A percentile compares a stretch with the other conserved stretches of the same genome.
Conservation (phyloP, 2,797 vertebrate genomes). For the Clamator glandarius region DNA sequence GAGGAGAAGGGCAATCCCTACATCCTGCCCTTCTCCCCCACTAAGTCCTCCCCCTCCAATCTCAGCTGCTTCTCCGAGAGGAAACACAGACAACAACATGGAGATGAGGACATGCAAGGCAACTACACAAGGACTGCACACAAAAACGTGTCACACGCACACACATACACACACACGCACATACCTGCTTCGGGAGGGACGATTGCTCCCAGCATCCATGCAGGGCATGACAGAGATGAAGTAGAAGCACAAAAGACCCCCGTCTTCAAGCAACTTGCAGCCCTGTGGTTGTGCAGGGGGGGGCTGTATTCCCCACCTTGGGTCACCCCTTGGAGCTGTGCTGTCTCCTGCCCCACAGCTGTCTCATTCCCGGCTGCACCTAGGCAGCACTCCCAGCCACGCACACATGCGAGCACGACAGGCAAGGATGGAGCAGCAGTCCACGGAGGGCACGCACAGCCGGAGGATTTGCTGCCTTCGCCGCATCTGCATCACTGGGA, state of each 20-base stretch:
- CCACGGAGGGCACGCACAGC: conserved; percentile 40
- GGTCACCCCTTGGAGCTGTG: conserved; percentile 19
- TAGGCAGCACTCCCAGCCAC: conserved; percentile 19
- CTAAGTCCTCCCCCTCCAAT: neutral
- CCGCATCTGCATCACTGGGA: conserved; percentile 64
- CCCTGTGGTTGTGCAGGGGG: neutral
- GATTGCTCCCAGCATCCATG: conserved; percentile 6
- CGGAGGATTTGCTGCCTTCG: conserved; percentile 62
- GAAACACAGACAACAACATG: neutral
- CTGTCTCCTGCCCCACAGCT: conserved; percentile 37
- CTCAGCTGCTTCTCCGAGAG: conserved; percentile 10
- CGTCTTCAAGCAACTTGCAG: conserved; percentile 19
- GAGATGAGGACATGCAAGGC: conserved; percentile 22
- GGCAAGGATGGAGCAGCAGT: conserved; percentile 43
- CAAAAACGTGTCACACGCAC: neutral
- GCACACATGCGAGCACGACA: neutral
- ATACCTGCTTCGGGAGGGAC: conserved; percentile 45
- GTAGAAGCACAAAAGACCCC: neutral
- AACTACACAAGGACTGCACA: conserved; percentile 30
- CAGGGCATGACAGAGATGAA: conserved; percentile 9
- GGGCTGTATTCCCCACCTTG: neutral
- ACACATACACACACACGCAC: neutral
- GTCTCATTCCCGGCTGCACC: conserved; percentile 54
- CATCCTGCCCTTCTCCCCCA: conserved; percentile 26
- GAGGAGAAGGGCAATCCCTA: neutral